Percentiles rank a stretch among this genome's conserved stretches.
Conservation (phyloP, 2,113 vertebrate species). For the Monarcha castaneiventris region DNA sequence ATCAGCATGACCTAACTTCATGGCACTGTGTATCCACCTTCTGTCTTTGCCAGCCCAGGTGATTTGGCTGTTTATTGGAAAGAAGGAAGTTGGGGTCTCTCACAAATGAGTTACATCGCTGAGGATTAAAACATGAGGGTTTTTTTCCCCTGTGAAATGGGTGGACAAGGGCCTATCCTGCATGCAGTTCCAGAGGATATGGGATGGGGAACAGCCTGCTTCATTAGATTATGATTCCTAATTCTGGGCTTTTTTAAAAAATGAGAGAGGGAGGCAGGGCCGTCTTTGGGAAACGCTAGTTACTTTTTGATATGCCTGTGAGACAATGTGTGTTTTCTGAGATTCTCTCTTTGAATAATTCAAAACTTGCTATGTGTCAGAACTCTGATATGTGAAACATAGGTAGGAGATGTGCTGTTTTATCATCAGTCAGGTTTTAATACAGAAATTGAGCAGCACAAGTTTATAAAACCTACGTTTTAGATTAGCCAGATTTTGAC, state of each 20-base stretch:
- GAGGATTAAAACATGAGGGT: not conserved
- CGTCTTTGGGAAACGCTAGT: not conserved
- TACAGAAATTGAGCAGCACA: not conserved
- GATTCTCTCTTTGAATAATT: not conserved
- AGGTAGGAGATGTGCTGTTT: not conserved
- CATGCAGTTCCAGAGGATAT: not conserved
- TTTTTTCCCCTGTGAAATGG: not conserved
- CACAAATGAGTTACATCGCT: not conserved
- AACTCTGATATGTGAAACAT: not conserved
- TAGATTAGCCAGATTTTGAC: not conserved
- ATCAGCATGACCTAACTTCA: not conserved
- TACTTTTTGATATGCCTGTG: not conserved
- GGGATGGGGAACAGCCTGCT: not conserved
- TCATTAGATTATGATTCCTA: not conserved
- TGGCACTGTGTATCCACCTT: not conserved
- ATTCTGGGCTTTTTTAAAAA: not conserved
- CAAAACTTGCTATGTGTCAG: not conserved
- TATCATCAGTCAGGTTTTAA: not conserved
- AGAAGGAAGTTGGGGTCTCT: not conserved
- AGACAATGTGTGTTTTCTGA: not conserved
- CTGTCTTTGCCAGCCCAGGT: not conserved
- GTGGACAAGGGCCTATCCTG: not conserved
- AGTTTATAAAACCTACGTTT: not conserved
- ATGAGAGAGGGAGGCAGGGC: rapidly evolving
- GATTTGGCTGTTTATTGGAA: not conserved